These are phyloP conservation scores for Athene noctua DNA, from an alignment of 2,113 vertebrate species.

Conservation along the genomic window DNA sequence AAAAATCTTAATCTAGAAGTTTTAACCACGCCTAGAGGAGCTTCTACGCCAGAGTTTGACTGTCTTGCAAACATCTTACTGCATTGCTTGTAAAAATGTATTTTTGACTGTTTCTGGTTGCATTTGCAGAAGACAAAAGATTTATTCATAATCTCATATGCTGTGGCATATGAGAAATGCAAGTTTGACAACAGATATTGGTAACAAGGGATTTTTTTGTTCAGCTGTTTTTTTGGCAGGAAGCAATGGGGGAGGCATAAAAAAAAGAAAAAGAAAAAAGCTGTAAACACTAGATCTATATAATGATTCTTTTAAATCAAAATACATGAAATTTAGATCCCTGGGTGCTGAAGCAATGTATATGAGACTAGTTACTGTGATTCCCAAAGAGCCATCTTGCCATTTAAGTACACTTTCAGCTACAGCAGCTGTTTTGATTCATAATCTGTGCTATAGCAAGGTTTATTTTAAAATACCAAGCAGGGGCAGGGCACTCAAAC, in stretches of 20 bases:
- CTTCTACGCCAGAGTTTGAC: neutral
- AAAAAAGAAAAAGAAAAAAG: neutral
- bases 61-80: neutral
- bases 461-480: slow-evolving; percentile 69
- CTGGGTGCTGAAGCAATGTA: neutral
- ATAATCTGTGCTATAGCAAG: slow-evolving; percentile 36
- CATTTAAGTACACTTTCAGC: neutral
- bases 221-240: neutral
- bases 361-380: neutral
- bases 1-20: neutral
- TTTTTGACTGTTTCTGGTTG: neutral
- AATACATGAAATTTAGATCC: slow-evolving; percentile 12
- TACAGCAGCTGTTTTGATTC: slow-evolving; percentile 50
- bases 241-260: neutral
- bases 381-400: slow-evolving; percentile 18
- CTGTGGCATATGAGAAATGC: slow-evolving; percentile 9
- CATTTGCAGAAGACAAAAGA: slow-evolving; percentile 34
- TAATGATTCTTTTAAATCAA: slow-evolving; percentile 7
- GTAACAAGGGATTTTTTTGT: neutral
- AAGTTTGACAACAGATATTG: slow-evolving; percentile 28
- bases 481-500: slow-evolving; percentile 48
- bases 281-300: slow-evolving; percentile 10
- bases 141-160: slow-evolving; percentile 23
- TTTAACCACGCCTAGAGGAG: neutral
- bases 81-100: neutral